A percentile compares a stretch with the other conserved stretches of the same genome.
phyloP scores from a whole-genome alignment of 2,113 vertebrate genomes.

The Malaclemys terrapin region DNA sequence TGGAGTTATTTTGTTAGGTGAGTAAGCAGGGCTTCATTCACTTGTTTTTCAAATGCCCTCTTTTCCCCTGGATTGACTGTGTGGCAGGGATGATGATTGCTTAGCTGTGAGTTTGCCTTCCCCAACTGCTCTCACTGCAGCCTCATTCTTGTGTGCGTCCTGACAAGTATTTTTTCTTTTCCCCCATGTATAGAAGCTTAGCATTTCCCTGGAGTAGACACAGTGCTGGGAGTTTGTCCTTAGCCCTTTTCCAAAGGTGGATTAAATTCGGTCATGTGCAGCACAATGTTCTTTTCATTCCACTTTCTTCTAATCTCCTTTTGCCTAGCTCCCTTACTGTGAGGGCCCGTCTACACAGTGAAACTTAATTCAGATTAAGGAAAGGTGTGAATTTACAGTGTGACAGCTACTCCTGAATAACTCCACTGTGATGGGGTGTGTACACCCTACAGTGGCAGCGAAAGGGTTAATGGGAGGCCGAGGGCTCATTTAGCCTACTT shows the following conservation, averaged over 20 bases:
- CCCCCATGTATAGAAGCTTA: background rate
- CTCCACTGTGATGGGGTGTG: too few relatives aligned
- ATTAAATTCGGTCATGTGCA: background rate
- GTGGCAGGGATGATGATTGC: background rate
- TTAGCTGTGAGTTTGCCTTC: background rate
- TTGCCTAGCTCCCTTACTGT: background rate
- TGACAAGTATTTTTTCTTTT: background rate
- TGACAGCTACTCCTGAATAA: background rate
- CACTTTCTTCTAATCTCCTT: background rate
- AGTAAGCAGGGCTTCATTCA: rapidly evolving
- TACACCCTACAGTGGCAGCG: background rate
- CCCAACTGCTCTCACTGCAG: background rate
- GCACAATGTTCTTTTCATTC: background rate
- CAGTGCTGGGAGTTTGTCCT: background rate
- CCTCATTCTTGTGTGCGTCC: background rate
- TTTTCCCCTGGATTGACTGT: background rate
- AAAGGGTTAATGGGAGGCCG: background rate
- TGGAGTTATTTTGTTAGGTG: background rate
- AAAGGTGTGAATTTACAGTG: background rate
- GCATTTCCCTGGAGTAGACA: background rate
- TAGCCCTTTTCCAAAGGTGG: background rate
- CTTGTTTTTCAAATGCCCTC: background rate
- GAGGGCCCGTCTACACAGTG: background rate
- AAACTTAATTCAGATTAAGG: background rate
- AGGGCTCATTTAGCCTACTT: background rate